Base-by-base conservation (phyloP, 1,140 invertebrate species). In the Panagrolaimus sp. region DNA sequence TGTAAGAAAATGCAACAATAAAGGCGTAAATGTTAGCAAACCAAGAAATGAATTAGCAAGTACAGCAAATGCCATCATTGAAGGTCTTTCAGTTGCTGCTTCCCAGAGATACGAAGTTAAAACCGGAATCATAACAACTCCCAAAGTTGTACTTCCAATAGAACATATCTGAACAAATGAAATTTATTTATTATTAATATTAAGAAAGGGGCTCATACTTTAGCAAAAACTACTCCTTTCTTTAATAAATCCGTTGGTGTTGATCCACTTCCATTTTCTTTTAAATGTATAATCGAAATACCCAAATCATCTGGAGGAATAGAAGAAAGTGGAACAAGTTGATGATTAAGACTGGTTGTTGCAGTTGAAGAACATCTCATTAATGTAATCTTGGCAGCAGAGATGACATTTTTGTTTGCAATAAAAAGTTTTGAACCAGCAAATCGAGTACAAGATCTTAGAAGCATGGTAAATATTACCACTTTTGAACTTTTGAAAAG, bases 91-190 rank as follows among this genome's bases (percentile, higher is more conserved):
- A 7, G 43, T 21, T 2, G 78, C 74, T 26, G 58, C 63, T 47
- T 71, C 46, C 62, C 68, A 52, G 24, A 78, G 26, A 1, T 67
- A 64, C 10, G 70, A 68, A 9, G 71, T 71, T 14, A 78, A 43
- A 9, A 74, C 28, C 7, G 79, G 76, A 26, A 78, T 71, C 73
- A 78, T 79, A 8, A 79, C 32, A 28, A 81, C 24, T 17, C 78
- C 76, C 2, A 78, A 17, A 15, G 67, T n/a, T 32, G 76, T 71
- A 46, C 76, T 81, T 14, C 73, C 48, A 12, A 78, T 24, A 7
- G 76, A 78, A 48, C 69, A 78, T 1, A 75, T 0, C 76, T 78
- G 32, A 78, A 77, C 75, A 38, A 17, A 28, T 15, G 9, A 43
- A 24, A 48, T 10, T 52, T 47, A 73, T 17, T 64, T 15, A 1